Evolutionary conservation across 1,140 invertebrate genomes (phyloP), one percentile per base, ranked within the genome.

Genomic region (Reticulitermes speratus): DNA sequence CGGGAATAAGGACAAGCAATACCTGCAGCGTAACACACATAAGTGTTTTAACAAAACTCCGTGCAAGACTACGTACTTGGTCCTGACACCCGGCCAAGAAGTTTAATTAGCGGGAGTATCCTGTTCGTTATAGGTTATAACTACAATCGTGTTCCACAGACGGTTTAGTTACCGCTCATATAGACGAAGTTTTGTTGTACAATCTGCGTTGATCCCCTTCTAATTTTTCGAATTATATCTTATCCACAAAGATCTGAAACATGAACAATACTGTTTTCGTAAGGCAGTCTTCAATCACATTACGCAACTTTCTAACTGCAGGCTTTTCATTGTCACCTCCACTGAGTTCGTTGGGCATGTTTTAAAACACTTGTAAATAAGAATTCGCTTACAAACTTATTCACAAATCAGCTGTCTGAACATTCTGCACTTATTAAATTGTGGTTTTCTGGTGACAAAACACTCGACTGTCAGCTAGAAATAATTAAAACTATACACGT

Each of bases 1-100:
- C 48, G 83, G 86, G 59, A 83, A 82, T 48, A 69, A 52, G 82
- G 69, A 59, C 44, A 82, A 84, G 82, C 86, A 86, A 84, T 82
- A 86, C 86, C 65, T 84, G 83, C 86, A 81, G 83, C 30, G 86
- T 86, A 83, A 86, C 86, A 86, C 86, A 84, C 86, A 86, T 86
- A 86, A 84, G 86, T 86, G 52, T 86, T 84, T 83, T 25, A 81
- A 86, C 81, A 25, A 82, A 82, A 86, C 75, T 82, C 82, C 48
- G 81, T 75, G 85, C 69, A 86, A 86, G 85, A 75, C 85, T 86
- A 86, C 75, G 85, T 86, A 86, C 85, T 45, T 82, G 45, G 85
- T 86, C 83, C 85, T 86, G 81, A 86, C 38, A 75, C 85, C 85
- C 85, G 32, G 38, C 84, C 30, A 59, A 84, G 3, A 55, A 44